These are phyloP conservation scores for Crocuta crocuta DNA, from an alignment of 2,113 vertebrate species.

Conservation along the genomic window DNA sequence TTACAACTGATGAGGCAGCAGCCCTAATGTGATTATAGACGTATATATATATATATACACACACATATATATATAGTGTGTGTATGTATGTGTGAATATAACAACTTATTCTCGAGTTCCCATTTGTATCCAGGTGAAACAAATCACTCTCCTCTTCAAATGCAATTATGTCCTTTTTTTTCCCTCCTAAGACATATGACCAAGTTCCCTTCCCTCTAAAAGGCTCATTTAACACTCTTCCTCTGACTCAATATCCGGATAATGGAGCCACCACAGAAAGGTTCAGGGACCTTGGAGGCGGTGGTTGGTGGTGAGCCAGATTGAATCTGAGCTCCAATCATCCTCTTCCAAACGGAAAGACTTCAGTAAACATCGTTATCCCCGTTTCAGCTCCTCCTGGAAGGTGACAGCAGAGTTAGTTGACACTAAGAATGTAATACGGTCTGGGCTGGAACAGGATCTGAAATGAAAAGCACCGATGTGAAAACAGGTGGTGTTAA, in stretches of 20 bases:
- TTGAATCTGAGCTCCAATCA: not conserved
- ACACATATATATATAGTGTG: no score
- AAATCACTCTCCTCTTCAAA: slow-evolving; percentile 52
- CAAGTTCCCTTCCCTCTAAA: not conserved
- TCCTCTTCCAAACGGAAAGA: not conserved
- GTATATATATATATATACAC: no score
- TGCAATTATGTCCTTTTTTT: not conserved
- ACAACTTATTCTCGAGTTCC: slow-evolving; percentile 31
- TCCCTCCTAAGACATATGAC: not conserved
- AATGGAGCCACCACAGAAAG: slow-evolving; percentile 3
- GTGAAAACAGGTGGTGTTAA: slow-evolving; percentile 13
- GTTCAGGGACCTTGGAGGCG: slow-evolving; percentile 10
- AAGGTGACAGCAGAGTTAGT: not conserved
- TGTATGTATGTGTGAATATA: not conserved
- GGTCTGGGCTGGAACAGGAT: not conserved
- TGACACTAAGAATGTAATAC: not conserved
- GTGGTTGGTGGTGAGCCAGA: not conserved
- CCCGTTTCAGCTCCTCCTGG: not conserved
- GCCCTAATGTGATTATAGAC: not conserved
- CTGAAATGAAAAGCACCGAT: not conserved
- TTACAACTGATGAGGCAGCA: slow-evolving; percentile 57
- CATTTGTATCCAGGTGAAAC: slow-evolving; percentile 64
- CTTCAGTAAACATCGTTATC: slow-evolving; percentile 12
- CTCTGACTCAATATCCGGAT: slow-evolving; percentile 33
- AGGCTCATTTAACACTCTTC: slow-evolving; percentile 29